These are phyloP conservation scores for Pandemis cinnamomeana DNA, from an alignment of 2,888 invertebrate genomes.

Conservation along the genomic window DNA sequence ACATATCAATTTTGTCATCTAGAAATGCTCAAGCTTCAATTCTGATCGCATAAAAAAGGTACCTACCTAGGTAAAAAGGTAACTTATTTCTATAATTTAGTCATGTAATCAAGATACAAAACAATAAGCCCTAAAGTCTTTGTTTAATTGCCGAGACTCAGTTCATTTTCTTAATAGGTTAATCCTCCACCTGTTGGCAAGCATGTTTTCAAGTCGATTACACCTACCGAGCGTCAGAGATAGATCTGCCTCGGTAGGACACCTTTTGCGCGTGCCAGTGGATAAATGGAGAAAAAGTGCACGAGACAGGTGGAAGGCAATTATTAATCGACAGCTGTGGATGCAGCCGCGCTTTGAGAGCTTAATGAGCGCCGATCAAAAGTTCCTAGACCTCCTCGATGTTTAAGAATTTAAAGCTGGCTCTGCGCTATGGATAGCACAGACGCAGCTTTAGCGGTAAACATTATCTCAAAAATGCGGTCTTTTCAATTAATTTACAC, in stretches of 20 bases:
- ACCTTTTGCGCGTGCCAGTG: slow-evolving; percentile 68
- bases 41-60: background rate
- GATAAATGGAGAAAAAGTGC: slow-evolving; percentile 45
- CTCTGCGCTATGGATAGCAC: background rate
- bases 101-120: background rate
- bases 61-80: no score
- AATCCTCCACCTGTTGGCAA: slow-evolving; percentile 72
- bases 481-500: background rate
- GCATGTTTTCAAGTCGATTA: slow-evolving; percentile 67
- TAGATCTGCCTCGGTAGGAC: slow-evolving; percentile 61
- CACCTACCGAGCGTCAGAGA: slow-evolving; percentile 64
- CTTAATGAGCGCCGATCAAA: slow-evolving; percentile 61
- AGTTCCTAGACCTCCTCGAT: slow-evolving; percentile 47
- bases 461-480: background rate
- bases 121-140: background rate
- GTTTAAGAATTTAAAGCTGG: slow-evolving; percentile 2
- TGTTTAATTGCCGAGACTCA: slow-evolving; percentile 33
- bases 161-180: slow-evolving; percentile 57
- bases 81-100: background rate
- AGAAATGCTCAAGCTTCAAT: background rate
- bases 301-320: slow-evolving; percentile 70
- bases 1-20: background rate
- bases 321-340: slow-evolving; percentile 73
- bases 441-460: background rate
- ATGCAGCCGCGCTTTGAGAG: slow-evolving; percentile 62